A percentile compares a stretch with the other conserved stretches of the same genome.
phyloP scores from a whole-genome alignment of 2,113 vertebrate genomes.

The Leptocoma aspasia region DNA sequence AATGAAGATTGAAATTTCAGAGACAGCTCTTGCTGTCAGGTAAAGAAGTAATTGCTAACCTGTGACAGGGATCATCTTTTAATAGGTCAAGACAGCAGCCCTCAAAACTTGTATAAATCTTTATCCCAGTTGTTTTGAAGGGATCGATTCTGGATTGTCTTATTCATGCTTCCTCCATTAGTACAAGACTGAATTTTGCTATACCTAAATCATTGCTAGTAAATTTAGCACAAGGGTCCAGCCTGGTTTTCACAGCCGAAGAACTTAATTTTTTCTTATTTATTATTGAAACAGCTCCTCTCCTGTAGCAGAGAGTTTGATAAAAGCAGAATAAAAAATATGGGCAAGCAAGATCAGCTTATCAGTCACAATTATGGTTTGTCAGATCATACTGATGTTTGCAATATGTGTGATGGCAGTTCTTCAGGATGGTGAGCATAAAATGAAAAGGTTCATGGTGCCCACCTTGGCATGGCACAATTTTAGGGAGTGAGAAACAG shows the following conservation, averaged over 20 bases:
- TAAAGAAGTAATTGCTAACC: conserved; percentile 4
- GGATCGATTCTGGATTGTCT: not conserved
- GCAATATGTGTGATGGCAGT: not conserved
- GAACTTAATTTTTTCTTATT: conserved; percentile 36
- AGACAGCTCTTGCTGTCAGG: not conserved
- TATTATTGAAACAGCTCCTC: not conserved
- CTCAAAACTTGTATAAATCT: conserved; percentile 3
- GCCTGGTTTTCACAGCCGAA: conserved; percentile 9
- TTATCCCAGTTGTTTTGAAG: not conserved
- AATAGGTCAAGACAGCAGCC: not conserved
- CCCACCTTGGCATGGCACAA: not conserved
- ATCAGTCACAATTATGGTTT: not conserved
- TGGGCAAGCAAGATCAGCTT: not conserved
- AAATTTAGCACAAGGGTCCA: not conserved
- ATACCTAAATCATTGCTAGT: not conserved
- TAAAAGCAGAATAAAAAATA: not conserved
- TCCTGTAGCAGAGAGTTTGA: not conserved
- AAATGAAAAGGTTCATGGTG: not conserved
- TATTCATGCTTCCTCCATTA: not conserved
- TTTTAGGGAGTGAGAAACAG: not conserved
- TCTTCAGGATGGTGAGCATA: not conserved
- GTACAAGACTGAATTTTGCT: not conserved
- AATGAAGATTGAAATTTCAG: conserved; percentile 34
- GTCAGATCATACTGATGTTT: not conserved
- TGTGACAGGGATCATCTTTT: not conserved